Conservation (phyloP, 2,113 vertebrate species). For the Geothlypis trichas region DNA sequence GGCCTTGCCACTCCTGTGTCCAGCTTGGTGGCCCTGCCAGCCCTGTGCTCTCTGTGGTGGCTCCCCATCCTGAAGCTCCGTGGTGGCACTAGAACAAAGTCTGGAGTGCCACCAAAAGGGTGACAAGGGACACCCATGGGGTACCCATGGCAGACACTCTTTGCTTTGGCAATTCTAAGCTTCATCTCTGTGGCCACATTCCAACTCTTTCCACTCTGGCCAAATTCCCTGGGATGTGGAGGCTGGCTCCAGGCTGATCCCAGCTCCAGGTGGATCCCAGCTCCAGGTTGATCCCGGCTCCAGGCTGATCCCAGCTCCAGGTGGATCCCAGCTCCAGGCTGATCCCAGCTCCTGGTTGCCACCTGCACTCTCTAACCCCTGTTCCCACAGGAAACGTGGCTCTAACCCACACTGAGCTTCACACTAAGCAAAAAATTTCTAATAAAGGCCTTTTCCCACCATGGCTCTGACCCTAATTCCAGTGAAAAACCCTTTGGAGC, state of each 20-base stretch:
- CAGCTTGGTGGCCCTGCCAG: neutral
- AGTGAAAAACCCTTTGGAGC: neutral
- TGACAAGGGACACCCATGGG: neutral
- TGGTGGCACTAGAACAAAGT: neutral
- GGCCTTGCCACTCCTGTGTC: neutral
- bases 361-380: neutral
- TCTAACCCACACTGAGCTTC: neutral
- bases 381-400: accelerated
- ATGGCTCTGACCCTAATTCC: neutral
- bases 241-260: neutral
- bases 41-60: neutral
- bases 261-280: neutral
- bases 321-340: no score
- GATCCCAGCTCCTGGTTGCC: accelerated
- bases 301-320: neutral
- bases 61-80: no score
- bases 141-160: accelerated
- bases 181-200: neutral
- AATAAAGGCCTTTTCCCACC: neutral
- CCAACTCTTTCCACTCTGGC: neutral
- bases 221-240: accelerated
- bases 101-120: neutral
- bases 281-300: accelerated
- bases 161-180: neutral
- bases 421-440: neutral